Conservation (phyloP, 2,888 invertebrate species). For the Synergus gifuensis region DNA sequence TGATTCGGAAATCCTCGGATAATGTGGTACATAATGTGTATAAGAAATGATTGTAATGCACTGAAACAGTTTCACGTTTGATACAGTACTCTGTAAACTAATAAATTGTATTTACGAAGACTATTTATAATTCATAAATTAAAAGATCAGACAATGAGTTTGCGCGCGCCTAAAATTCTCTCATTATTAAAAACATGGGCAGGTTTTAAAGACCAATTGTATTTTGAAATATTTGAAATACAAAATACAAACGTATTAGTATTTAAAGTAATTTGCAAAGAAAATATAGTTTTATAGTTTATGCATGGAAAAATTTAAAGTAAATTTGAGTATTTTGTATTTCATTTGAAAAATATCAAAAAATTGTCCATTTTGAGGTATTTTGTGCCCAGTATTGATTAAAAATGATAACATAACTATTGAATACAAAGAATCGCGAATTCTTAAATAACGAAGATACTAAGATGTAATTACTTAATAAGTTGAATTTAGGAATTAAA, state of each 20-base stretch:
- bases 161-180: conserved; percentile 11
- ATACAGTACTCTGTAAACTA: background rate
- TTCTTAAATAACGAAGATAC: conserved; percentile 19
- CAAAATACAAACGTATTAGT: no score
- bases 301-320: no score
- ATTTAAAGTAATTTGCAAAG: no score
- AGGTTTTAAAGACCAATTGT: no score
- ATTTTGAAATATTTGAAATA: no score
- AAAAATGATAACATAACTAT: conserved; percentile 3
- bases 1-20: conserved; percentile 2
- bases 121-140: background rate
- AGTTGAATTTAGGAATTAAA: conserved; percentile 21
- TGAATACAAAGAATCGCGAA: background rate
- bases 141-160: conserved; percentile 8
- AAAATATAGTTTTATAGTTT: no score
- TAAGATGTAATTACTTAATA: conserved; percentile 28
- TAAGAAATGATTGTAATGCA: background rate
- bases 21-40: conserved; percentile 12
- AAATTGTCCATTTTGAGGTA: no score
- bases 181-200: background rate
- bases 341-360: no score
- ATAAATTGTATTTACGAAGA: conserved; percentile 9
- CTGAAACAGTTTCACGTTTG: background rate
- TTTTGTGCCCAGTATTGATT: background rate
- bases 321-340: no score